Percentiles rank a stretch among this genome's conserved stretches.
Conservation (phyloP, 2,888 invertebrate genomes). For the Spicauda simplicius region DNA sequence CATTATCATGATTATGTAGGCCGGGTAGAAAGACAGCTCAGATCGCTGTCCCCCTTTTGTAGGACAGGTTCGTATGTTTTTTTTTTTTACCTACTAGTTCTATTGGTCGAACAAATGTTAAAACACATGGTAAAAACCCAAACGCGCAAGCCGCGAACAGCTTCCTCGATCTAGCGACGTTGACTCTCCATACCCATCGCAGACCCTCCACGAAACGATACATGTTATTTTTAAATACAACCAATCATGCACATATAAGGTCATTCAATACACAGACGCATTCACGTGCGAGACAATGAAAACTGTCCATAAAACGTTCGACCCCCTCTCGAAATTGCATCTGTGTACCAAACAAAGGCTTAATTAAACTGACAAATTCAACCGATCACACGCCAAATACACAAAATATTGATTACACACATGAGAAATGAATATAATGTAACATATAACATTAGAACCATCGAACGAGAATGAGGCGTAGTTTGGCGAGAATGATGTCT, state of each 20-base stretch:
- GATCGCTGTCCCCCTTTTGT: too few relatives aligned
- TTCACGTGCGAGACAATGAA: constrained; percentile 1
- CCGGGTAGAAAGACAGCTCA: too few relatives aligned
- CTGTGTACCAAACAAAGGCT: constrained; percentile 46
- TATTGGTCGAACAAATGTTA: too few relatives aligned
- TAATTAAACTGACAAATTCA: constrained; percentile 57
- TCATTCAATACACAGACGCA: constrained; percentile 9
- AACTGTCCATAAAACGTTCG: neutral
- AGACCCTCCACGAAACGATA: constrained; percentile 13
- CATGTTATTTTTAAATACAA: constrained; percentile 42
- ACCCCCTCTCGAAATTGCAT: neutral
- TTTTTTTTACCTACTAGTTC: too few relatives aligned
- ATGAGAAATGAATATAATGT: constrained; percentile 68
- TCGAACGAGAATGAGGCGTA: constrained; percentile 75
- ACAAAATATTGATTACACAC: constrained; percentile 76
- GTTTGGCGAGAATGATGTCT: constrained; percentile 50
- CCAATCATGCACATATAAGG: constrained; percentile 54
- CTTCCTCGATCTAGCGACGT: constrained; percentile 11
- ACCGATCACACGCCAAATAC: constrained; percentile 74
- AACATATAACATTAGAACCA: constrained; percentile 75
- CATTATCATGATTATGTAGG: too few relatives aligned
- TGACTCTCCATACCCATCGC: constrained; percentile 6
- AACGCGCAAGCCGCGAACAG: neutral
- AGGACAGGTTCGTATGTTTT: too few relatives aligned
- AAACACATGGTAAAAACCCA: too few relatives aligned